Conservation (phyloP, 2,113 vertebrate species). For the Myanophis thanlyinensis region DNA sequence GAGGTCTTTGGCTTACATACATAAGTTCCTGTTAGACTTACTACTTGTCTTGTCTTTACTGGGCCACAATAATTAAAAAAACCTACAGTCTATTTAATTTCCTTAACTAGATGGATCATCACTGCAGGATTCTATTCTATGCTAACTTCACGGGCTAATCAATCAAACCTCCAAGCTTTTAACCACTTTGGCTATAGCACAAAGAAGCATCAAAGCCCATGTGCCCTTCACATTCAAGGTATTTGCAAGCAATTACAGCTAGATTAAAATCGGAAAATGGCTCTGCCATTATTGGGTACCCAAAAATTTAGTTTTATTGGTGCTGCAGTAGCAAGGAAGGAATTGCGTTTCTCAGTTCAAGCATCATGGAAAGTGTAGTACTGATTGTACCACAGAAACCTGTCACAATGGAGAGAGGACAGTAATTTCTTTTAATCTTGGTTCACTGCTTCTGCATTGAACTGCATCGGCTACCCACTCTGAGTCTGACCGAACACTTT, state of each 20-base stretch:
- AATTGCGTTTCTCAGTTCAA: neutral
- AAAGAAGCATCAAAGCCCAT: neutral
- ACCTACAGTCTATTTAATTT: neutral
- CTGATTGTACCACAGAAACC: neutral
- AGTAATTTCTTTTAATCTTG: neutral
- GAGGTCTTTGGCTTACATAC: neutral
- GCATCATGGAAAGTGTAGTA: neutral
- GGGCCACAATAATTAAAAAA: neutral
- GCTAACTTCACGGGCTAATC: neutral
- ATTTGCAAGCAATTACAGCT: neutral
- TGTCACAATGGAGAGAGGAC: neutral
- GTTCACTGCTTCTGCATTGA: neutral
- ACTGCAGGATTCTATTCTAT: neutral
- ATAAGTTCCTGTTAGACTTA: neutral
- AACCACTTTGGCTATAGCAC: neutral
- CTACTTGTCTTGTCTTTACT: neutral
- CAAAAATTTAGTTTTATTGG: neutral
- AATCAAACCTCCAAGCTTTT: neutral
- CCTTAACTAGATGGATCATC: neutral
- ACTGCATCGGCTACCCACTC: no score
- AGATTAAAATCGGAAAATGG: neutral
- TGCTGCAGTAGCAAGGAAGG: neutral
- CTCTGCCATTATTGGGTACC: neutral
- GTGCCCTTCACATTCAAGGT: neutral
- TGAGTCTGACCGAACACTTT: no score